Evolutionary conservation across 2,888 invertebrate species (phyloP), one percentile per base, ranked within the genome.

Genomic region (Drosophila meridiana): DNA sequence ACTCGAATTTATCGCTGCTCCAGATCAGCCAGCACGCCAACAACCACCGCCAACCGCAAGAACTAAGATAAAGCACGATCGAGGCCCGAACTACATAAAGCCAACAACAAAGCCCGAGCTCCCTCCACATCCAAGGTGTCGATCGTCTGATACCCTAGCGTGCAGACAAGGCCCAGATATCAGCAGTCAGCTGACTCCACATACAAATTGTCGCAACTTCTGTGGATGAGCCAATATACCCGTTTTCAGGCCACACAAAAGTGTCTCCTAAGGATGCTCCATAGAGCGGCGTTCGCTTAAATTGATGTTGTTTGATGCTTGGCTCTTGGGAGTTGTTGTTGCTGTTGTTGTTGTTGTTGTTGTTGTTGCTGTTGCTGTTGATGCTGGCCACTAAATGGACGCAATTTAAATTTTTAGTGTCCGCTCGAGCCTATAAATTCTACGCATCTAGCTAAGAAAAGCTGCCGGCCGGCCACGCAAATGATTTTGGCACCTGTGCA

Each of bases 361-460:
- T 50, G 43, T 32, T 36, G 45, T 43, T 59, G 57, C 14, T 36
- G 14, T 48, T 40, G 32, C 38, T 67, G 11, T 47, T 61, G 55
- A 43, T 56, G 62, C 61, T 62, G 67, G 48, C 72, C 73, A 87
- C 85, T 85, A 85, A 85, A 85, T 85, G 88, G 86, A 76, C 57
- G 83, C 83, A 82, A 86, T 85, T 85, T 86, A 82, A 85, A 88
- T 83, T 88, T 85, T 86, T 88, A 85, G 83, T 82, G 82, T 83
- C 85, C 45, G 53, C 73, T 53, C 61, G 73, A 70, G 78, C 69
- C 86, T 70, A 88, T 88, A 88, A 85, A 85, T 88, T 82, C 75
- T 66, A 69, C 76, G 50, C 73, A 69, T 64, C 80, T 76, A 78
- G 76, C 76, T 30, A 42, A 59, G 63, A 26, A 40, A 32, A 60